Evolutionary conservation across 2,888 invertebrate species (phyloP).

Genomic region (Drosophila phalerata): DNA sequence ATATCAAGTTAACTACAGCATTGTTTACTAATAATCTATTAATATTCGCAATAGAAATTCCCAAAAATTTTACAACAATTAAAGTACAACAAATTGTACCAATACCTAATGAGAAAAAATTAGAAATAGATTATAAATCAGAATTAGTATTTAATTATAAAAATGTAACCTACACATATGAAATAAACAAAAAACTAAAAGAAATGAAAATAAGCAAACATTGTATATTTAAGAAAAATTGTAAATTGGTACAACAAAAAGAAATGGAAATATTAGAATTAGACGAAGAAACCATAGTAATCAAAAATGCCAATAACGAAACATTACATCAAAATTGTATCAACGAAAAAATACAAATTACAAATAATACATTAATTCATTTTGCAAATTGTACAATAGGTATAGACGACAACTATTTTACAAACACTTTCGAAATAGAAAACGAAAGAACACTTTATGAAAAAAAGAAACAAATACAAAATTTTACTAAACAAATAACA

Average conservation of each 20-base stretch:
- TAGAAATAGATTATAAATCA: constrained; percentile 23
- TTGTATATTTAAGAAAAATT: constrained; percentile 3
- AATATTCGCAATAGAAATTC: constrained; percentile 21
- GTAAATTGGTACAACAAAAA: constrained; percentile 18
- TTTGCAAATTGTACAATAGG: constrained; percentile 23
- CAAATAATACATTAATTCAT: constrained; percentile 15
- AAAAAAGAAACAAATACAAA: constrained; percentile 19
- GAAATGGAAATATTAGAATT: constrained; percentile 20
- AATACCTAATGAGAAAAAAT: constrained; percentile 24
- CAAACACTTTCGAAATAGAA: constrained; percentile 17
- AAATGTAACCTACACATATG: constrained; percentile 16
- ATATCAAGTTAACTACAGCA: constrained; percentile 26
- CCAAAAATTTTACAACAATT: constrained; percentile 18
- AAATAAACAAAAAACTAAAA: constrained; percentile 19
- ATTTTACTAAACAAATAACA: constrained; percentile 23
- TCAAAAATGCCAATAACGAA: constrained; percentile 15
- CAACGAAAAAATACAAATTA: constrained; percentile 13
- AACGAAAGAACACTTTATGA: constrained; percentile 15
- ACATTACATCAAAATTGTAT: constrained; percentile 13
- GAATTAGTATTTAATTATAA: constrained; percentile 21
- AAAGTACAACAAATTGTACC: constrained; percentile 20
- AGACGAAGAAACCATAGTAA: constrained; percentile 22
- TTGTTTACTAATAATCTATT: constrained; percentile 18
- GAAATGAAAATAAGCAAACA: constrained; percentile 15
- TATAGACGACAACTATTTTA: constrained; percentile 21